These are phyloP conservation scores for Pseudococcus jackbeardsleyi DNA, from an alignment of 2,888 invertebrate species.

Conservation along the genomic window DNA sequence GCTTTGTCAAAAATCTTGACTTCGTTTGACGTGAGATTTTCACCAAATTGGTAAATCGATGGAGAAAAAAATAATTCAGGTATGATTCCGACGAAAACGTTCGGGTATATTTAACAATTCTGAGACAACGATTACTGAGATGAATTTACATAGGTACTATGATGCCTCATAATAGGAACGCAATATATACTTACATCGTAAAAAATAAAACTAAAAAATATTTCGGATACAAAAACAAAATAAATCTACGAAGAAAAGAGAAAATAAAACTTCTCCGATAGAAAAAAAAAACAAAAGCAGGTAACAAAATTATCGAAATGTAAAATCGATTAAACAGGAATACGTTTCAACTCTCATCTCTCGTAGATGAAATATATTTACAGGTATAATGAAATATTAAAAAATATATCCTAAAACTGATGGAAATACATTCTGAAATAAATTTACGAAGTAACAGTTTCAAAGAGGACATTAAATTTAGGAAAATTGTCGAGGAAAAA, in stretches of 20 bases:
- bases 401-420: not conserved
- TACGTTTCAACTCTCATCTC: not conserved
- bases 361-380: not conserved
- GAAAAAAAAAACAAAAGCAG: not conserved
- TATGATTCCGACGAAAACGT: not conserved
- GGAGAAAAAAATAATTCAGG: not conserved
- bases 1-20: too few species aligned
- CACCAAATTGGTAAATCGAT: not conserved
- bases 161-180: constrained; percentile 31
- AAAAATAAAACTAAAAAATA: not conserved
- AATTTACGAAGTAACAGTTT: not conserved
- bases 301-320: not conserved
- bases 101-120: not conserved
- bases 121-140: not conserved
- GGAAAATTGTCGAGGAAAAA: not conserved
- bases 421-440: not conserved
- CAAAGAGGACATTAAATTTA: not conserved
- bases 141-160: constrained; percentile 9
- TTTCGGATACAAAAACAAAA: not conserved
- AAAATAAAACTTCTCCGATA: not conserved
- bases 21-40: too few species aligned
- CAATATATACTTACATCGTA: not conserved
- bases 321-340: constrained; percentile 13
- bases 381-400: not conserved
- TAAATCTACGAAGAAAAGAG: not conserved